Conservation (phyloP, 1,140 invertebrate species). For the Chrysoperla carnea region DNA sequence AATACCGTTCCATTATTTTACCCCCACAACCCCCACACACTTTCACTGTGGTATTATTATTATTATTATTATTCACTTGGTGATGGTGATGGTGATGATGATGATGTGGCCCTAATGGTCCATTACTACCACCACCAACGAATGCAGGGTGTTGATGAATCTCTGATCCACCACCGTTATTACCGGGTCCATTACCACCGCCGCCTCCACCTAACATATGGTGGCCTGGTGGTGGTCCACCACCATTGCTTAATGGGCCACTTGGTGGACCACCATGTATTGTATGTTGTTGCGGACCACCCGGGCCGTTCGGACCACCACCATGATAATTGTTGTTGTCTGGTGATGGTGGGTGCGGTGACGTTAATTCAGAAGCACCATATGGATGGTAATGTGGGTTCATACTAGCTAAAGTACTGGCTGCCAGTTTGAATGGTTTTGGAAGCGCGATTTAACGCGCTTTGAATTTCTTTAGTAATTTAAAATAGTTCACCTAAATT, state of each 20-base stretch:
- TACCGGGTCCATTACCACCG: slow-evolving; percentile 11
- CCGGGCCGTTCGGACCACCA: slow-evolving; percentile 13
- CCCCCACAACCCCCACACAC: slow-evolving; percentile 47
- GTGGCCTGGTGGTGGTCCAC: slow-evolving; percentile 14
- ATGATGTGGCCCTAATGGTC: slow-evolving; percentile 21
- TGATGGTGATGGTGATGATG: slow-evolving; percentile 23
- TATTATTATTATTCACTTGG: slow-evolving; percentile 36
- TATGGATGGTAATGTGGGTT: slow-evolving; percentile 54
- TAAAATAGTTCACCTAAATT: no score
- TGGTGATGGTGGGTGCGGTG: slow-evolving; percentile 43
- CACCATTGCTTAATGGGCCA: slow-evolving; percentile 10
- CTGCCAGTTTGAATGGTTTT: slow-evolving; percentile 35
- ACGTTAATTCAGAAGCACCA: slow-evolving; percentile 37
- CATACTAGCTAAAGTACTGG: slow-evolving; percentile 41
- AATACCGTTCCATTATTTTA: slow-evolving; percentile 74
- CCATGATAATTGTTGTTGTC: slow-evolving; percentile 31
- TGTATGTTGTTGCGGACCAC: slow-evolving; percentile 9
- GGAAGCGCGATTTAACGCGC: neutral
- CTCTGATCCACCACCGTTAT: slow-evolving; percentile 20
- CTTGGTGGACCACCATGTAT: slow-evolving; percentile 14
- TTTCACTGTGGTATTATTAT: slow-evolving; percentile 36
- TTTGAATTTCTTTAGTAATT: no score
- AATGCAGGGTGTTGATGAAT: slow-evolving; percentile 18
- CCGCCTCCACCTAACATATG: slow-evolving; percentile 8
- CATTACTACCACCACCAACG: slow-evolving; percentile 11